Conservation (phyloP, 2,113 vertebrate genomes). For the Origma solitaria region DNA sequence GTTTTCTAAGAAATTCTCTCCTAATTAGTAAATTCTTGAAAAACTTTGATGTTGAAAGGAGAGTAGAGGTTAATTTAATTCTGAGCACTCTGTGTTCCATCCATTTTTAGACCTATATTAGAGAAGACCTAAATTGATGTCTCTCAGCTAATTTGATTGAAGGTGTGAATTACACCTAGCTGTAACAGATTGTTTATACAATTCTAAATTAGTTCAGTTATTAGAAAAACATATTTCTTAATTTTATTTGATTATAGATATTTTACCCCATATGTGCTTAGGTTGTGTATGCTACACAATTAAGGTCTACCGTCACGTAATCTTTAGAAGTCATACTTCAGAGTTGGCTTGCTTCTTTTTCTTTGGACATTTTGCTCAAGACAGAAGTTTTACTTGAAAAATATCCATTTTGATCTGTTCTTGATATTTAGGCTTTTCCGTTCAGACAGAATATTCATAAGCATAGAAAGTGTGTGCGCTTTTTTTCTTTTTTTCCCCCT, state of each 20-base stretch:
- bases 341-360: background rate
- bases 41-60: background rate
- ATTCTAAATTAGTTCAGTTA: background rate
- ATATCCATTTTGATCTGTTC: background rate
- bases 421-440: background rate
- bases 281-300: accelerated
- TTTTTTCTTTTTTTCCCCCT: too few relatives aligned
- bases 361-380: background rate
- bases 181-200: background rate
- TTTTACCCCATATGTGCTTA: background rate
- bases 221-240: background rate
- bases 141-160: background rate
- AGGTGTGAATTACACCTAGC: background rate
- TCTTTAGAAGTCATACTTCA: background rate
- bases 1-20: background rate
- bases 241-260: background rate
- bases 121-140: background rate
- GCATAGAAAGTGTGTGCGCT: background rate
- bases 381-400: background rate
- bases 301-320: background rate
- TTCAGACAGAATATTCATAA: background rate
- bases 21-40: background rate
- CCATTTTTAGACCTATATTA: background rate
- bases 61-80: background rate
- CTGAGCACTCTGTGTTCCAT: background rate